Conservation (phyloP, 2,888 invertebrate genomes). For the Drosophila conformis region DNA sequence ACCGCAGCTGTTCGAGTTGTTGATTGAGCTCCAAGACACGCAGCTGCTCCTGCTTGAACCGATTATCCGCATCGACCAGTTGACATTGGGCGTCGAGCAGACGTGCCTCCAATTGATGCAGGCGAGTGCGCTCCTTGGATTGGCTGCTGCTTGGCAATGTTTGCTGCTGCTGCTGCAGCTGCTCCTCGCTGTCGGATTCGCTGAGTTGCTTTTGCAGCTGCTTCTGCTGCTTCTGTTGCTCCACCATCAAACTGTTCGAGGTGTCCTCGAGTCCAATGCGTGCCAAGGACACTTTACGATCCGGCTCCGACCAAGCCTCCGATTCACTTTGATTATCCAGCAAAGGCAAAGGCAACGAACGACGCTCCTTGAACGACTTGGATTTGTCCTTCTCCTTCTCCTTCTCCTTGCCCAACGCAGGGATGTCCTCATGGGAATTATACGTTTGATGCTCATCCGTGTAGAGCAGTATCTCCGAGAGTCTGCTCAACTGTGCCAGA, state of each 20-base stretch:
- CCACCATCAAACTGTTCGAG: constrained; percentile 53
- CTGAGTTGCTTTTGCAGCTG: constrained; percentile 50
- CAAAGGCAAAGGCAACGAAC: constrained; percentile 75
- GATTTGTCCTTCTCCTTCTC: constrained; percentile 79
- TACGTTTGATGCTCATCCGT: constrained; percentile 71
- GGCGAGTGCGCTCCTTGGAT: constrained; percentile 68
- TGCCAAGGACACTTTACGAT: constrained; percentile 91
- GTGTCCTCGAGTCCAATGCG: constrained; percentile 89
- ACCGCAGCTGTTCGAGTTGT: constrained; percentile 75
- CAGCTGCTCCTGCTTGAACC: constrained; percentile 81
- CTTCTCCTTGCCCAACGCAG: constrained; percentile 73
- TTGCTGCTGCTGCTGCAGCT: constrained; percentile 47
- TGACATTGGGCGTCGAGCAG: constrained; percentile 83
- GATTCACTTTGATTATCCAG: constrained; percentile 87
- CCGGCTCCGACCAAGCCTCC: constrained; percentile 95
- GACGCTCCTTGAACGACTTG: constrained; percentile 79
- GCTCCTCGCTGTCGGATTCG: constrained; percentile 83
- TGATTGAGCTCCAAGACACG: constrained; percentile 74
- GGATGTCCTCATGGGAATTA: constrained; percentile 79
- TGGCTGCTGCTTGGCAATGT: neutral
- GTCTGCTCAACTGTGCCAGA: constrained; percentile 85
- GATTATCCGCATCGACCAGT: constrained; percentile 83
- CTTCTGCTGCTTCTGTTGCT: constrained; percentile 40
- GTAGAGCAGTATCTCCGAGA: constrained; percentile 84
- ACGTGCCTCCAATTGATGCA: constrained; percentile 84